Evolutionary conservation across 2,113 vertebrate genomes (phyloP), one percentile per base, ranked within the genome.

Genomic region (Lasiurus borealis): DNA sequence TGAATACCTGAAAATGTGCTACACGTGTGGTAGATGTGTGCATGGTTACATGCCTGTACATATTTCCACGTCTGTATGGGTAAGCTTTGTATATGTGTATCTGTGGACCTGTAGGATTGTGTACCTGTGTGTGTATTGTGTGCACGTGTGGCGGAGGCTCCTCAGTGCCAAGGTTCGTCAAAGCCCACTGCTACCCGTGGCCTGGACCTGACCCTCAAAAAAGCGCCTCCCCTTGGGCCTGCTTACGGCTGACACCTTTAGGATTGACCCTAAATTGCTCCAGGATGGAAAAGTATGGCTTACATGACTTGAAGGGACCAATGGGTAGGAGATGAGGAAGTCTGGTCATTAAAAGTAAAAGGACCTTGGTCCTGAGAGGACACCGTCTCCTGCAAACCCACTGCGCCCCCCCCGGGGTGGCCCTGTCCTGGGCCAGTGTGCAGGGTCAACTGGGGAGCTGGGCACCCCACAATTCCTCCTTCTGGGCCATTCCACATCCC

Each of bases 321-420:
- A n/a, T 52, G 34, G 0, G 1, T 11, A 11, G 25, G 29, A 68
- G 11, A 21, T 8, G 3, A 85, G 9, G 13, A 81, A 52, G n/a
- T 21, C 5, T 66, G 66, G 54, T 27, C 14, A 31, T 36, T 62
- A 21, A 13, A 25, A 44, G 76, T n/a, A 44, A 52, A 36, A 3
- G 10, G 9, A 75, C 52, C 6, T 80, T 12, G 3, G 9, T 50
- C 64, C 18, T 9, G 16, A 59, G 50, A 71, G 25, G 31, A 48
- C 1, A 0, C 50, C 36, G 2, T 54, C 46, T 19, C 76, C 46
- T 73, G 50, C 16, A 0, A 52, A 23, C 29, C 23, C 0, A 52
- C 31, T 0, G 0, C 31, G 2, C 71, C 0, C 68, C 54, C 25
- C 3, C 71, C 0, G 12, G 52, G 1, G 14, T 25, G 54, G 54